Percentiles rank a stretch among this genome's conserved stretches.
Evolutionary conservation across 1,140 invertebrate species (phyloP).

Genomic region (Formica selysi): DNA sequence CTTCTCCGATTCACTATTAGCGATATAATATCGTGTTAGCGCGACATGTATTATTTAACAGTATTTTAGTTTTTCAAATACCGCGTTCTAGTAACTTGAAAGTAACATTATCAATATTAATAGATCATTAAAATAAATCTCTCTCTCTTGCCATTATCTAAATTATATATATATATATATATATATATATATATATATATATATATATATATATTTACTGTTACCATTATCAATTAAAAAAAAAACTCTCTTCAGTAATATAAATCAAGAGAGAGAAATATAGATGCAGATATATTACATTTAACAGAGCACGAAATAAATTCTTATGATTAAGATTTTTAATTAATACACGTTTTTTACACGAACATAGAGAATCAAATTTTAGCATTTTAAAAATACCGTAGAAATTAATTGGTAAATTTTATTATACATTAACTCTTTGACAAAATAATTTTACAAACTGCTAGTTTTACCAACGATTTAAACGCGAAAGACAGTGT

Average conservation of each 20-base stretch:
- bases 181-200: slow-evolving; percentile 24
- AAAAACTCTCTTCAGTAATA: background rate
- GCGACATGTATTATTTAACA: background rate
- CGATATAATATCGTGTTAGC: background rate
- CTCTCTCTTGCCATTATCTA: background rate
- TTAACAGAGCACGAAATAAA: background rate
- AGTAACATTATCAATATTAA: background rate
- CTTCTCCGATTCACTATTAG: background rate
- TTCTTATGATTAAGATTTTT: background rate
- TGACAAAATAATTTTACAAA: background rate
- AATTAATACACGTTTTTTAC: background rate
- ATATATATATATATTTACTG: background rate
- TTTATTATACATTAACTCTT: background rate
- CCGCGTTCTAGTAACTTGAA: background rate
- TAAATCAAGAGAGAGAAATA: background rate
- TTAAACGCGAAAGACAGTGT: background rate
- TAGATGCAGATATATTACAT: background rate
- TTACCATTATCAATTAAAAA: background rate
- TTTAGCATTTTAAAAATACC: background rate
- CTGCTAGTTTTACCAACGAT: background rate
- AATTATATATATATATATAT: background rate
- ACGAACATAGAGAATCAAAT: background rate
- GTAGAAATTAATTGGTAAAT: background rate
- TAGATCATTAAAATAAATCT: no score
- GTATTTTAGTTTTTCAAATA: background rate